A percentile compares a stretch with the other conserved stretches of the same genome.
phyloP scores from a whole-genome alignment of 2,888 invertebrate species.

The Acleris sparsana region DNA sequence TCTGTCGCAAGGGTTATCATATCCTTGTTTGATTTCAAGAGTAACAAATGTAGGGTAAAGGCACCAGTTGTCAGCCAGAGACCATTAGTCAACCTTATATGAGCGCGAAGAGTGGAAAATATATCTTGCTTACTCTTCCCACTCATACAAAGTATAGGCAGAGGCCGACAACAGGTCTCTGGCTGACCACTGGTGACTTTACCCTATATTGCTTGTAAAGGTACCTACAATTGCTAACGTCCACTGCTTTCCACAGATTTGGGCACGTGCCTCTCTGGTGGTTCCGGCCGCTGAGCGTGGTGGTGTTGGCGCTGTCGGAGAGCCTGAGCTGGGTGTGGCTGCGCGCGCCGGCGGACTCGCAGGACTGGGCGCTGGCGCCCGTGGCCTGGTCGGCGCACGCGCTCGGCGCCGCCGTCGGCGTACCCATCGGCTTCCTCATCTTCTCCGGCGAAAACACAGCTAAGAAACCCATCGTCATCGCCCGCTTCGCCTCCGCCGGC shows the following conservation, averaged over 20 bases:
- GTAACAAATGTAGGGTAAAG: too few relatives aligned
- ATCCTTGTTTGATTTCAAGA: too few relatives aligned
- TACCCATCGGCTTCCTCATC: constrained; percentile 85
- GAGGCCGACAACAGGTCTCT: too few relatives aligned
- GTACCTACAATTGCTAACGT: not conserved
- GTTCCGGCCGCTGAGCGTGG: constrained; percentile 84
- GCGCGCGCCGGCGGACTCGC: constrained; percentile 43
- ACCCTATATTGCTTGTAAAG: not conserved
- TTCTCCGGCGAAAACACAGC: constrained; percentile 74
- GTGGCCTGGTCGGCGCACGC: constrained; percentile 89
- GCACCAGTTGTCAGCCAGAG: too few relatives aligned
- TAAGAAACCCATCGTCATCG: constrained; percentile 48
- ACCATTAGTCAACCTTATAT: too few relatives aligned
- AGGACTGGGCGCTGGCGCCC: constrained; percentile 46
- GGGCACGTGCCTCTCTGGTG: constrained; percentile 77
- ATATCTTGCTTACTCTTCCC: too few relatives aligned
- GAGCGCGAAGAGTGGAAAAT: too few relatives aligned
- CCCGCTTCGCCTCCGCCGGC: constrained; percentile 54
- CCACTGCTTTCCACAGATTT: constrained; percentile 49
- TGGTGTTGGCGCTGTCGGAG: constrained; percentile 86
- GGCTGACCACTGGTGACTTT: too few relatives aligned
- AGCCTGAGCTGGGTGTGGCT: constrained; percentile 68
- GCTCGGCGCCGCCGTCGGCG: constrained; percentile 87
- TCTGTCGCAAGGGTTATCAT: too few relatives aligned
- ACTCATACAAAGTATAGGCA: too few relatives aligned